Conservation (phyloP, 1,140 invertebrate species). For the Monomorium pharaonis region DNA sequence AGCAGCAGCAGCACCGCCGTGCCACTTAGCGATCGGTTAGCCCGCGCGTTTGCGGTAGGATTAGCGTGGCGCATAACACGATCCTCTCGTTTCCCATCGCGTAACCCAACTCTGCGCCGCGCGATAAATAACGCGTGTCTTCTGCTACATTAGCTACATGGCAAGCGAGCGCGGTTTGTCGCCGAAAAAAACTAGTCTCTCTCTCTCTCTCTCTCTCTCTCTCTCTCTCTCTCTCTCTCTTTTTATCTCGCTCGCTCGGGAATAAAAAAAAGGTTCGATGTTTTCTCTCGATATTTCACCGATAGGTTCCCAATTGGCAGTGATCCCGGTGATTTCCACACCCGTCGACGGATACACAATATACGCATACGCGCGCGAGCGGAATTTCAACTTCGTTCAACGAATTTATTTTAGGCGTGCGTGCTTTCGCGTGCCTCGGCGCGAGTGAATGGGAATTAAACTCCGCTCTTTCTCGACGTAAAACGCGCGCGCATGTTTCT, state of each 20-base stretch:
- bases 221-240: not conserved
- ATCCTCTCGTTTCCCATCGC: not conserved
- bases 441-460: constrained; percentile 40
- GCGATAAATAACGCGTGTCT: not conserved
- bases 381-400: constrained; percentile 39
- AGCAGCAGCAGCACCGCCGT: not conserved
- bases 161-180: not conserved
- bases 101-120: not conserved
- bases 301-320: not conserved
- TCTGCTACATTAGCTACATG: not conserved
- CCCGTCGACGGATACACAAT: not conserved
- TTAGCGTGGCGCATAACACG: not conserved
- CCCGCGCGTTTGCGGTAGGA: constrained; percentile 6
- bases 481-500: constrained; percentile 27
- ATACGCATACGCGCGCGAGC: too few species aligned
- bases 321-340: constrained; percentile 5
- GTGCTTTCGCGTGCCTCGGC: not conserved
- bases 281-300: not conserved
- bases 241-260: not conserved
- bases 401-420: constrained; percentile 13
- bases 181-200: not conserved
- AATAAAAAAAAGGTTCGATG: not conserved
- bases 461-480: constrained; percentile 4
- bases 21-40: constrained; percentile 46
- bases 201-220: too few species aligned